Evolutionary conservation across 2,797 vertebrate species (phyloP).

Genomic region (Phoxinus dragarum): DNA sequence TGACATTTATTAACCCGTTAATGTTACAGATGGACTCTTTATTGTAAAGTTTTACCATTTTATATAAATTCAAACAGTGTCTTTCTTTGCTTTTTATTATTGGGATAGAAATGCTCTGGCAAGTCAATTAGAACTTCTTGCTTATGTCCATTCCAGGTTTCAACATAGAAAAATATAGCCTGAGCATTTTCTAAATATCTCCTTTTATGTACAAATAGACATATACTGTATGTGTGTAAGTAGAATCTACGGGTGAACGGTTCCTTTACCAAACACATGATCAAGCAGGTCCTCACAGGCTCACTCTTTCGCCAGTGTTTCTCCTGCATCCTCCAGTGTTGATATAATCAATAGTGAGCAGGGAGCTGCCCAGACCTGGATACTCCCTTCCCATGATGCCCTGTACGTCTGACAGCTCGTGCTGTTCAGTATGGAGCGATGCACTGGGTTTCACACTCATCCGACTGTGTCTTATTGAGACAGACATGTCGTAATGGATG

Average conservation of each 20-base stretch:
- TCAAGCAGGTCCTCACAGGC: neutral
- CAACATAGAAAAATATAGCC: neutral
- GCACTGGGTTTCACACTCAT: conserved; percentile 59
- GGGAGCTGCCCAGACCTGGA: neutral
- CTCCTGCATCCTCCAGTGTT: neutral
- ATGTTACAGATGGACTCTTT: neutral
- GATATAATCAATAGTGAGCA: neutral
- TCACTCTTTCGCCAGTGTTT: neutral
- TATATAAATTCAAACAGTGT: neutral
- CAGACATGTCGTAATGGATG: conserved; percentile 73
- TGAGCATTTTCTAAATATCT: neutral
- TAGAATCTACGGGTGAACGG: neutral
- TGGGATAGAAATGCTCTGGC: neutral
- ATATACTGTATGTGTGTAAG: neutral
- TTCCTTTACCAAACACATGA: neutral
- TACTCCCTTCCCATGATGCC: conserved; percentile 7
- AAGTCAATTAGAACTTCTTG: neutral
- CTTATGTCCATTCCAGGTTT: neutral
- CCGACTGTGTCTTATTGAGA: conserved; percentile 71
- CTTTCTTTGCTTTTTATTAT: neutral
- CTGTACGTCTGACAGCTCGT: conserved; percentile 38
- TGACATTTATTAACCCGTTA: neutral
- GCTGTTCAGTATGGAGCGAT: conserved; percentile 45
- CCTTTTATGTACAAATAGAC: neutral
- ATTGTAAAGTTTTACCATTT: neutral